Conservation (phyloP, 2,113 vertebrate genomes). For the Alligator sinensis region DNA sequence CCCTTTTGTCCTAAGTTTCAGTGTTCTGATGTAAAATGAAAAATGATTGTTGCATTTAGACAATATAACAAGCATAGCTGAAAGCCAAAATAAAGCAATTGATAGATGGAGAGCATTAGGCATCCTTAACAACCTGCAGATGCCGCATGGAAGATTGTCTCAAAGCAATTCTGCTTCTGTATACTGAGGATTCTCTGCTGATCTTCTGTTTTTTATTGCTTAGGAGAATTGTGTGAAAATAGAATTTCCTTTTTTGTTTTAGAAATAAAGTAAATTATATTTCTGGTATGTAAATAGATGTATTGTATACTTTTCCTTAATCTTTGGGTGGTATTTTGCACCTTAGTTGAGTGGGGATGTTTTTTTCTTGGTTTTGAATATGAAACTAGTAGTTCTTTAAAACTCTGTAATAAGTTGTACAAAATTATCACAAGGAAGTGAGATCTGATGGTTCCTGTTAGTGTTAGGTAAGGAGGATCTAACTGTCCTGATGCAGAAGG, state of each 20-base stretch:
- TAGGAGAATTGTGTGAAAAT: neutral
- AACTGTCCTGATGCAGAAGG: neutral
- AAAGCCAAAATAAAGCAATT: neutral
- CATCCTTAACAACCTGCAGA: neutral
- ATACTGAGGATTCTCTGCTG: neutral
- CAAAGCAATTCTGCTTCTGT: neutral
- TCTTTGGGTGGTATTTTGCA: neutral
- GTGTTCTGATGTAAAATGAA: neutral
- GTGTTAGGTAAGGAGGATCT: neutral
- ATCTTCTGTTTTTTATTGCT: neutral
- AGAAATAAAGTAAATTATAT: neutral
- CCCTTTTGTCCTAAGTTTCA: conserved; percentile 28
- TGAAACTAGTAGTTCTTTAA: neutral
- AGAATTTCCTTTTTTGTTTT: neutral
- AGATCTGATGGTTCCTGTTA: neutral
- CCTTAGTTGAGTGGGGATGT: neutral
- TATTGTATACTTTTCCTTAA: neutral
- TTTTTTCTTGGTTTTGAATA: too few species aligned
- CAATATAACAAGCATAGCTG: neutral
- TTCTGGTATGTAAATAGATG: neutral
- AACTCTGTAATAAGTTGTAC: neutral
- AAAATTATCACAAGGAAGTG: neutral
- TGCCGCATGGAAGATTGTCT: neutral
- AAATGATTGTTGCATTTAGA: neutral
- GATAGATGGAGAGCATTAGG: neutral